A percentile compares a stretch with the other conserved stretches of the same genome.
Conservation (phyloP, 2,113 vertebrate genomes). For the Notiomystis cincta region DNA sequence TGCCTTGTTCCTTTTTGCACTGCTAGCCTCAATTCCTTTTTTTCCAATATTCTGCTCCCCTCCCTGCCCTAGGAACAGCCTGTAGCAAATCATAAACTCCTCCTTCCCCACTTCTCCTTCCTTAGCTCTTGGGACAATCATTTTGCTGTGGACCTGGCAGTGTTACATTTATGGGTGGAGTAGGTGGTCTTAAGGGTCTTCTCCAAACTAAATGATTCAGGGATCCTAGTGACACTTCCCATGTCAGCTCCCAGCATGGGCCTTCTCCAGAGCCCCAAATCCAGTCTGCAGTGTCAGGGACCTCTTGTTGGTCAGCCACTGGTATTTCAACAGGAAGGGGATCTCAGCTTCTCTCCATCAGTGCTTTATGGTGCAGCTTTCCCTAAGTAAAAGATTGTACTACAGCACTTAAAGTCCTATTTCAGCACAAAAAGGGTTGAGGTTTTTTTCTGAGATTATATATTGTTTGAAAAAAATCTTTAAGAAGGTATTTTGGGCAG, state of each 20-base stretch:
- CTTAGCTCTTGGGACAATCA: background rate
- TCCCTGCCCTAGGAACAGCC: rapidly evolving
- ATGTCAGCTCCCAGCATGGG: background rate
- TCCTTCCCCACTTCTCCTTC: background rate
- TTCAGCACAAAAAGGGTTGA: background rate
- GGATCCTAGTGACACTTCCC: background rate
- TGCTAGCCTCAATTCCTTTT: background rate
- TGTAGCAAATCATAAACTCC: background rate
- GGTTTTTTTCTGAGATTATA: background rate
- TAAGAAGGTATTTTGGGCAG: background rate
- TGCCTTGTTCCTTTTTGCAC: background rate
- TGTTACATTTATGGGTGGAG: background rate
- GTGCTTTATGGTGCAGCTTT: background rate
- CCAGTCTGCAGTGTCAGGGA: background rate
- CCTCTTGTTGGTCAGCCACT: background rate
- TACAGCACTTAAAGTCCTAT: background rate
- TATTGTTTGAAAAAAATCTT: background rate
- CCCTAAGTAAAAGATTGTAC: background rate
- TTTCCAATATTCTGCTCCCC: background rate
- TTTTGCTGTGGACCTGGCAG: background rate
- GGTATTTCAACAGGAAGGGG: background rate
- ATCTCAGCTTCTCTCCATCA: background rate
- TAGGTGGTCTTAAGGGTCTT: background rate
- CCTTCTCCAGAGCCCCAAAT: background rate
- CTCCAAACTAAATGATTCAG: background rate